These are phyloP conservation scores for Trichonephila inaurata DNA, from an alignment of 1,140 invertebrate genomes.

Conservation along the genomic window DNA sequence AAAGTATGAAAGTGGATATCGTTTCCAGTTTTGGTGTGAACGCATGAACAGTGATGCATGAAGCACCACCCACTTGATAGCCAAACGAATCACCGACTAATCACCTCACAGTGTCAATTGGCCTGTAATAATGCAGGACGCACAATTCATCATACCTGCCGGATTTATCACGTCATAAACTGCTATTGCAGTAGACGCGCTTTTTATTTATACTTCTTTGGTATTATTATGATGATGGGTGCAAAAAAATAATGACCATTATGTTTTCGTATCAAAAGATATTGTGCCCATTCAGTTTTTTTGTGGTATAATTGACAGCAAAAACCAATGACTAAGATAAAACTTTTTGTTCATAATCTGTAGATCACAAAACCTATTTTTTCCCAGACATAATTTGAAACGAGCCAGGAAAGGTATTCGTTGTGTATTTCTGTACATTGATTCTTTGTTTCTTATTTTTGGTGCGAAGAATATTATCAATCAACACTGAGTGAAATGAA, in stretches of 20 bases:
- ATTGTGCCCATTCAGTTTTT: background rate
- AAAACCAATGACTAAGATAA: background rate
- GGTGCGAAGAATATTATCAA: no score
- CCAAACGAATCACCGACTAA: conserved; percentile 17
- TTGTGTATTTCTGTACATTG: no score
- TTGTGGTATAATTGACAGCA: background rate
- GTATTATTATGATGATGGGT: background rate
- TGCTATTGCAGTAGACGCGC: no score
- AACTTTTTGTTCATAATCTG: background rate
- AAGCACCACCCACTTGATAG: conserved; percentile 19
- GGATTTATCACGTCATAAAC: conserved; percentile 20
- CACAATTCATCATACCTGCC: conserved; percentile 46
- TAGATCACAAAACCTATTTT: background rate
- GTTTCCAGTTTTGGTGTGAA: background rate
- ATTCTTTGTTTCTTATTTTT: no score
- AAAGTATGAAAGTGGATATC: background rate
- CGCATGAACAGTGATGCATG: conserved; percentile 43
- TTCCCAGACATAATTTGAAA: background rate
- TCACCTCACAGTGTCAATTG: conserved; percentile 16
- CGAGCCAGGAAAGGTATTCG: no score
- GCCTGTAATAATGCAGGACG: conserved; percentile 18
- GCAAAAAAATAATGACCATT: background rate
- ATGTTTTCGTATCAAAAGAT: background rate
- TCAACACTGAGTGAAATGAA: no score
- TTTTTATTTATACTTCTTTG: background rate